Evolutionary conservation across 2,797 vertebrate species (phyloP), one percentile per base, ranked within the genome.

Genomic region (Arnoldichthys spilopterus): DNA sequence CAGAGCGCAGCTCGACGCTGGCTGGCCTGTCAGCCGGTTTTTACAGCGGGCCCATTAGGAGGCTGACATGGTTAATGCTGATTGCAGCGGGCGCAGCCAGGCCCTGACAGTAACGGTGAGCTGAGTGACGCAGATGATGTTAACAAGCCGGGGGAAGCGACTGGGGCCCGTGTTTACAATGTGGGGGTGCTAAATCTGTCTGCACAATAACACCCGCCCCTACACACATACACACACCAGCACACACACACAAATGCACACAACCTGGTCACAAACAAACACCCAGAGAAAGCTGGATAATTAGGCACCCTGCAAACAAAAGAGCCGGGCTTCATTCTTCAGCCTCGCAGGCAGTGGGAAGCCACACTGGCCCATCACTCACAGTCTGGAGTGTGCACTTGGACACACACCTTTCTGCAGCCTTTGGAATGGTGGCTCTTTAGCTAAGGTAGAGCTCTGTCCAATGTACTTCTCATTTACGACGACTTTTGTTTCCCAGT

Each of bases 41-140:
- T 93, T 93, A 93, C 79, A 82, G 92, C 89, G 78, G 86, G 85
- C 92, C 93, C 91, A 94, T 94, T 94, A 93, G 91, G 90, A 85
- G 88, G 88, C 91, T 93, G 90, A 92, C 92, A 92, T 89, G 90
- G 91, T 91, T 94, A 92, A 93, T 91, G 90, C 90, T 93, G 91
- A 93, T 94, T 94, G 91, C 88, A 74, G 88, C 86, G 88, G 82
- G 88, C 92, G 88, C 92, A 89, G 92, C 87, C 82, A 91, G 93
- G 89, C 80, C 88, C 92, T 93, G 94, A 93, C 93, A 94, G 92
- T 91, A 90, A 87, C 83, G 87, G 86, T 88, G 89, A 85, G 89
- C 91, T 93, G 93, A 92, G 92, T 94, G 93, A 94, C 92, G 91
- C 91, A 94, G 93, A 93, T 91, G 92, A 94, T 94, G 92, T 93